Base-by-base conservation (phyloP, 2,797 vertebrate species). In the Sebastes oblongus region DNA sequence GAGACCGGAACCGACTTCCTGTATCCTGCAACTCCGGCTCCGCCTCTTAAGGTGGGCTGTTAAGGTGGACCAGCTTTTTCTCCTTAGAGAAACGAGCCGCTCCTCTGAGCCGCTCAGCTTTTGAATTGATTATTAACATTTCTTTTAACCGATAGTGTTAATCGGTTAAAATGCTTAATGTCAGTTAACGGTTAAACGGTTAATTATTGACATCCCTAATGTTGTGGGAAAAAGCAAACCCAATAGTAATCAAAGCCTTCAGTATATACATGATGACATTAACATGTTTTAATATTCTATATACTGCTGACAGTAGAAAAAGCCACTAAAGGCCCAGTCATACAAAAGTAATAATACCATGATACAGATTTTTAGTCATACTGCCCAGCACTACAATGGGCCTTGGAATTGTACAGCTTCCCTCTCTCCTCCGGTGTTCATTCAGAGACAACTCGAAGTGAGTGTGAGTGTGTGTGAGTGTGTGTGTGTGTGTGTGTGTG, bases 341-440 rank as follows among this genome's bases (percentile, higher is more conserved):
- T 10, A 11, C 20, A 22, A 54, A 54, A 54, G 1, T 50, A 50
- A n/a, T 54, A 54, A 54, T 54, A 54, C 20, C 9, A 9, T 54
- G 50, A 54, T 22, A 54, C 20, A 20, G 46, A 54, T 54, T 54
- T 54, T 54, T 22, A 5, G 20, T 54, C 9, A 54, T 7, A 54
- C 20, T 54, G 50, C 50, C 46, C 46, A 50, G 18, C 18, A 50
- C 46, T 20, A 50, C 46, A 76, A 86, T 77, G 75, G 75, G 74
- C 65, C 81, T 85, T 80, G 84, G 76, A 80, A 90, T 70, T 75
- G 74, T 42, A 36, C 66, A 77, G 14, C 60, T 72, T 24, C 77
- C 29, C 42, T 29, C 39, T 69, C 34, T 20, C 14, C 66, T 69
- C 50, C 50, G 27, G 27, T 22, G 65, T 36, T 68, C 61, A 50